These are phyloP conservation scores for Drosophila murphyi DNA, from an alignment of 1,140 invertebrate genomes.

Conservation along the genomic window DNA sequence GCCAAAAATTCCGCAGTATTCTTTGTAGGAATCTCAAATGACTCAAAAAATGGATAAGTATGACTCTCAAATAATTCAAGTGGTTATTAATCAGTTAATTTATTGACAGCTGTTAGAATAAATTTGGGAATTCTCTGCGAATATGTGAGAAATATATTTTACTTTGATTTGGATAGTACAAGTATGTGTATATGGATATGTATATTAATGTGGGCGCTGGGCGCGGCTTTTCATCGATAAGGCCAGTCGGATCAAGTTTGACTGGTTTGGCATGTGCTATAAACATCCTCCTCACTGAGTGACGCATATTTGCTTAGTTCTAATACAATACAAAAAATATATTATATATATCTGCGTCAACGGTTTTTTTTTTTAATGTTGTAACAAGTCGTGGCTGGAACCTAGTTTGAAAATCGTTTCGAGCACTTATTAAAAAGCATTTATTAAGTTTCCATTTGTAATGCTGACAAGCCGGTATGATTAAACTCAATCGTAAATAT, in stretches of 20 bases:
- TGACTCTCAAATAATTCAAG: background rate
- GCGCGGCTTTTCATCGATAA: slow-evolving; percentile 29
- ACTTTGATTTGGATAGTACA: background rate
- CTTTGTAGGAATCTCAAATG: background rate
- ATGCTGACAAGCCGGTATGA: background rate
- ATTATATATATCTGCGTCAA: slow-evolving; percentile 4
- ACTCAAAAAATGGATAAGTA: background rate
- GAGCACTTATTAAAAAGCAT: background rate
- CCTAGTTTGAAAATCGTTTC: background rate
- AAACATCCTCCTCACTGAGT: slow-evolving; percentile 2
- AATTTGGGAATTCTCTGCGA: background rate
- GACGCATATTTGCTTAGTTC: background rate
- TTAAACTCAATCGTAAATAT: no score
- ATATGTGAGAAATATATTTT: background rate
- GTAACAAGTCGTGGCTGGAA: slow-evolving; percentile 13
- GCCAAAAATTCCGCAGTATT: background rate
- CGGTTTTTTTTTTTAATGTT: background rate
- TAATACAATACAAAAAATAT: background rate
- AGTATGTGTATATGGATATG: background rate
- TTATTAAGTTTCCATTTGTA: background rate
- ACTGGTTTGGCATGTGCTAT: slow-evolving; percentile 26
- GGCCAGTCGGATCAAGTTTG: slow-evolving; percentile 36
- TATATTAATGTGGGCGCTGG: slow-evolving; percentile 6
- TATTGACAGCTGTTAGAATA: background rate
- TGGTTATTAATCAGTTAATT: background rate